These are phyloP conservation scores for Chaetodon trifascialis DNA, from an alignment of 2,113 vertebrate species.

Conservation along the genomic window DNA sequence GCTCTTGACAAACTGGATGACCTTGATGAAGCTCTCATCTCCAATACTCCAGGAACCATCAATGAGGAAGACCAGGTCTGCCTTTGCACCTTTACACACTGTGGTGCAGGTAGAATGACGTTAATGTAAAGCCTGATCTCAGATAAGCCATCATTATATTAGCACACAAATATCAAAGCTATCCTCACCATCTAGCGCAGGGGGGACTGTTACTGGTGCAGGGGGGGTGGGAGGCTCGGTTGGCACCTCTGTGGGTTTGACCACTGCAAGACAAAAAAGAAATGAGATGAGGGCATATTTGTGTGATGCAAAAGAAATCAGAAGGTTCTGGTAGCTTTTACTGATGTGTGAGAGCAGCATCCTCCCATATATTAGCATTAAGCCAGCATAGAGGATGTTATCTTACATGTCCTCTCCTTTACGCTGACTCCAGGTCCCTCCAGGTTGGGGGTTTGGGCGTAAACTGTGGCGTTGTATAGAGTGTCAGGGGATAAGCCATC, in stretches of 20 bases:
- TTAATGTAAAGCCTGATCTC: conserved; percentile 6
- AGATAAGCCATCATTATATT: background rate
- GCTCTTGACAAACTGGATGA: conserved; percentile 95
- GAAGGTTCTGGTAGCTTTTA: background rate
- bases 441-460: conserved; percentile 94
- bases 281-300: background rate
- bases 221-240: conserved; percentile 92
- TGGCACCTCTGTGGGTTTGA: conserved; percentile 93
- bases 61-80: conserved; percentile 97
- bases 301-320: background rate
- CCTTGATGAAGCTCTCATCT: conserved; percentile 97
- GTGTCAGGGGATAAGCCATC: conserved; percentile 90
- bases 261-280: conserved; percentile 81
- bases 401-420: conserved; percentile 91
- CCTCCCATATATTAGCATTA: background rate
- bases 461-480: conserved; percentile 91
- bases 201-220: conserved; percentile 91
- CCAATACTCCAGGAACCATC: conserved; percentile 99
- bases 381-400: background rate
- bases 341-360: background rate
- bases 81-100: conserved; percentile 98
- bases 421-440: conserved; percentile 93
- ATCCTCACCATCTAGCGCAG: conserved; percentile 91
- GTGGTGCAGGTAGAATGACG: background rate
- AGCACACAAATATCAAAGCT: background rate